Evolutionary conservation across 1,140 invertebrate genomes (phyloP).

Genomic region (Bombus sibiricus): DNA sequence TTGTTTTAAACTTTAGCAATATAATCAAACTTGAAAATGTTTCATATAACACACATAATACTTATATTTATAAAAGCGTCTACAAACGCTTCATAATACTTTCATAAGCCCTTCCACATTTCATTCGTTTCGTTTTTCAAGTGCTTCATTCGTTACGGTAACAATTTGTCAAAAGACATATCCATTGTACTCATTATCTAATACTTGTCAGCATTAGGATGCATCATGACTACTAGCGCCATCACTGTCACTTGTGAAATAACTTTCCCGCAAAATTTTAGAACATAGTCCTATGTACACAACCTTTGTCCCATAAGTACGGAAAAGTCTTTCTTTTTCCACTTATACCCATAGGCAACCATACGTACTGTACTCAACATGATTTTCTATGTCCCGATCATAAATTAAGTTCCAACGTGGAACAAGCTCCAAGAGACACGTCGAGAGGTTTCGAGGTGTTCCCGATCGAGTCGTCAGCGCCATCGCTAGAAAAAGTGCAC

Average conservation of each 20-base stretch:
- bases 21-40: no score
- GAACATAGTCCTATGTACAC: not conserved
- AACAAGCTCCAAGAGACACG: not conserved
- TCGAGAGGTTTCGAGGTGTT: constrained; percentile 16
- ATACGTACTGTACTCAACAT: not conserved
- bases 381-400: not conserved
- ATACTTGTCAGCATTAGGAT: not conserved
- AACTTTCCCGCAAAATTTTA: not conserved
- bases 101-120: no score
- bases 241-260: not conserved
- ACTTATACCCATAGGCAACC: no score
- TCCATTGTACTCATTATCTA: not conserved
- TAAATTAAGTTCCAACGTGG: not conserved
- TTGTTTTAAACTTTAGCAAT: no score
- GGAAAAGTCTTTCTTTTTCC: no score
- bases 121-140: not conserved
- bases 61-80: no score
- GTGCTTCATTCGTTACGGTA: no score
- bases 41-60: no score
- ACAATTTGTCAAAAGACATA: no score
- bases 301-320: not conserved
- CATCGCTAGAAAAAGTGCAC: constrained; percentile 45
- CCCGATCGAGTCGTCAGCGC: constrained; percentile 34
- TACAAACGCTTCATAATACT: no score
- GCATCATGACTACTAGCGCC: not conserved